Evolutionary conservation across 2,888 invertebrate species (phyloP), one percentile per base, ranked within the genome.

Genomic region (Galerucella nymphaeae): DNA sequence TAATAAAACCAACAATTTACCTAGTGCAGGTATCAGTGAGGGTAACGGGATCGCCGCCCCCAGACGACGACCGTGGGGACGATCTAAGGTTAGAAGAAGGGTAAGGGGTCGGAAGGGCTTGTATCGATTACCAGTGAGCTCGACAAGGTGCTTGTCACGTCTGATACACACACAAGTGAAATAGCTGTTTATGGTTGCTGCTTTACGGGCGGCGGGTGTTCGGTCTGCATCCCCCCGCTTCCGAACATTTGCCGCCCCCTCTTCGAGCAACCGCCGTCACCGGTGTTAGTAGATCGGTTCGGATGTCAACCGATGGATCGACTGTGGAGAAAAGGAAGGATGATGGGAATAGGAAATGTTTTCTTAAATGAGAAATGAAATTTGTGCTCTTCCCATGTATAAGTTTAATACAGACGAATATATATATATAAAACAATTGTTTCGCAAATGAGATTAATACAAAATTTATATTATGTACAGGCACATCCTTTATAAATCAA

Each of bases 121-220:
- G 83, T 85, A 86, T 85, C 85, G 85, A 85, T 85, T 85, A 85
- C 85, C 82, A 77, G 76, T 68, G 78, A 80, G 82, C 84, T 83
- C 84, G 85, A 85, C 86, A 86, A 85, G 85, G 85, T 85, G 84
- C 85, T 85, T 85, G 86, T 86, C 86, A 85, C 85, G 84, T 85
- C 84, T 85, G 84, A 85, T 85, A 69, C 74, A 71, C 75, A 77
- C 78, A 75, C 84, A 85, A 85, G 84, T 83, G 85, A 85, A 86
- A 85, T 85, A 83, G 85, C 85, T 85, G 85, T 85, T 86, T 85
- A 85, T 85, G 84, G 84, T 83, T 81, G 84, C 82, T 81, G 81
- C 77, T 77, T 77, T 76, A 75, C 79, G 78, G 80, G 80, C 78
- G 78, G 66, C 48, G 55, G 80, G 77, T 80, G 77, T 78, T 78